A percentile compares a stretch with the other conserved stretches of the same genome.
These are phyloP conservation scores for Corapipo altera DNA, from an alignment of 2,113 vertebrate genomes.

Conservation along the genomic window DNA sequence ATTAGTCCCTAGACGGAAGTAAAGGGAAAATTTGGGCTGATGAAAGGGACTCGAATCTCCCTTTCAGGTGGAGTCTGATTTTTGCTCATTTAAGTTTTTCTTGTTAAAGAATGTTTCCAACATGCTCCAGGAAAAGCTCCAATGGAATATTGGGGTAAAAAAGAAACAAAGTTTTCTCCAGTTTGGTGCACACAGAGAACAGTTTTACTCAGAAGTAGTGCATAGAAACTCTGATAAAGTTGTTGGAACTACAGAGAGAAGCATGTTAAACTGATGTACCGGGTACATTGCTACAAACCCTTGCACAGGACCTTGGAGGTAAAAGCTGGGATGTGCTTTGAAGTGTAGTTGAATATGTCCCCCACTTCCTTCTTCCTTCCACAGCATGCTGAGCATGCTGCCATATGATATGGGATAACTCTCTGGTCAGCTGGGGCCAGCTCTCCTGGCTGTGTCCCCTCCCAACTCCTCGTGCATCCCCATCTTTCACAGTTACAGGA, in stretches of 20 bases:
- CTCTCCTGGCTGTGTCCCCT: not conserved
- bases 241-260: not conserved
- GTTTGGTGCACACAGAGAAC: not conserved
- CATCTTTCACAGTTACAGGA: not conserved
- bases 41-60: not conserved
- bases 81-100: not conserved
- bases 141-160: fast-evolving
- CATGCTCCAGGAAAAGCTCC: not conserved
- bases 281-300: not conserved
- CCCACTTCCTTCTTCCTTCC: not conserved
- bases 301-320: not conserved
- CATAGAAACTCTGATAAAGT: not conserved
- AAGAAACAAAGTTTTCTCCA: not conserved
- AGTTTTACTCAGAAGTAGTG: not conserved
- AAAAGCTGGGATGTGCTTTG: not conserved
- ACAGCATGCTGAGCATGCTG: not conserved
- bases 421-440: not conserved
- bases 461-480: not conserved
- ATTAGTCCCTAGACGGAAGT: not conserved
- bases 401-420: not conserved
- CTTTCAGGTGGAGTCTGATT: not conserved
- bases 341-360: not conserved
- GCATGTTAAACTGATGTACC: fast-evolving
- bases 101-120: not conserved
- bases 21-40: not conserved